phyloP scores from a whole-genome alignment of 1,140 invertebrate genomes.

The Antheraea mylitta region DNA sequence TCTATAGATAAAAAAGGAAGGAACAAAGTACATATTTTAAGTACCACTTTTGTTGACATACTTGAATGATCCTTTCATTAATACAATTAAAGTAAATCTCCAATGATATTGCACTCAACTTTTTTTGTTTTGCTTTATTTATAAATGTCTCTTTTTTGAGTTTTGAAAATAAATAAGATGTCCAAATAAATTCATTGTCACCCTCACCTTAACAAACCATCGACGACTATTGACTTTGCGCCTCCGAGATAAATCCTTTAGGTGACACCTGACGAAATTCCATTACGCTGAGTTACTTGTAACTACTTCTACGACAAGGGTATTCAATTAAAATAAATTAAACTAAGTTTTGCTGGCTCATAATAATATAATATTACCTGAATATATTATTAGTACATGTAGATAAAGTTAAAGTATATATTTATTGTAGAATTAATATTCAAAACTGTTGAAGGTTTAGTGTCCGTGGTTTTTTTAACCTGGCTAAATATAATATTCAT shows the following conservation, averaged over 20 bases:
- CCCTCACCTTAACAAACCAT: constrained; percentile 14
- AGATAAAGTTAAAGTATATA: too few relatives aligned
- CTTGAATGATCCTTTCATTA: too few relatives aligned
- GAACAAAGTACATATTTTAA: too few relatives aligned
- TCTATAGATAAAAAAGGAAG: too few relatives aligned
- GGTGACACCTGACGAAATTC: constrained; percentile 19
- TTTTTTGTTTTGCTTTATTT: too few relatives aligned
- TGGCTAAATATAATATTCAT: too few relatives aligned
- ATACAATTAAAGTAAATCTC: too few relatives aligned
- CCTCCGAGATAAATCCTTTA: constrained; percentile 13
- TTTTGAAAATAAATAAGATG: not conserved
- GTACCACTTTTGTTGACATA: too few relatives aligned
- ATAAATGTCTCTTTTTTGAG: not conserved
- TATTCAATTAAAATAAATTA: constrained; percentile 2
- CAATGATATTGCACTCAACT: too few relatives aligned
- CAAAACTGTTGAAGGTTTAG: too few relatives aligned
- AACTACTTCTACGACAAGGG: constrained; percentile 7
- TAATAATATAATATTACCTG: not conserved
- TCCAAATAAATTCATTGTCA: not conserved
- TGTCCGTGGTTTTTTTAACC: too few relatives aligned
- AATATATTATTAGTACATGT: not conserved
- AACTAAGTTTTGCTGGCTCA: not conserved
- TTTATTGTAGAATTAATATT: too few relatives aligned
- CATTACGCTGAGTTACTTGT: constrained; percentile 14
- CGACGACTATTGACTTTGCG: constrained; percentile 20